phyloP scores from a whole-genome alignment of 2,888 invertebrate species.

The Ophion costatus region DNA sequence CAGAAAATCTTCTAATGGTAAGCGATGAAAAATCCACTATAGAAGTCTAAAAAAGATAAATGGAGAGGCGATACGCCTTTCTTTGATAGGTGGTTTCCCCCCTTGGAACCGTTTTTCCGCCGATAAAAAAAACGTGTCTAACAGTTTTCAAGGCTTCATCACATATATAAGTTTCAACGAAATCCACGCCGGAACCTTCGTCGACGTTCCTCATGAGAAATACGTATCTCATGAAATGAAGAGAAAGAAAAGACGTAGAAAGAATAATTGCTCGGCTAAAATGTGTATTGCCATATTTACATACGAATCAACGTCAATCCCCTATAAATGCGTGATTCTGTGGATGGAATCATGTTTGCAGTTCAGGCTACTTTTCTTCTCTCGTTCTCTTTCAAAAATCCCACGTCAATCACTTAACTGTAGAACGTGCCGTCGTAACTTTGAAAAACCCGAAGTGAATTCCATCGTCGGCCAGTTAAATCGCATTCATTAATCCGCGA shows the following conservation, averaged over 20 bases:
- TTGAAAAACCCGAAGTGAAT: constrained; percentile 19
- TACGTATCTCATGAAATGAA: background rate
- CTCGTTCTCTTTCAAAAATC: background rate
- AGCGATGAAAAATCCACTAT: no score
- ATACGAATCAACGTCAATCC: constrained; percentile 40
- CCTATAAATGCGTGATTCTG: constrained; percentile 54
- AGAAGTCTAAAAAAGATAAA: no score
- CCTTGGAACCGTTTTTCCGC: no score
- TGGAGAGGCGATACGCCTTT: no score
- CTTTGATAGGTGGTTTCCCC: no score
- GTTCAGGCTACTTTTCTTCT: constrained; percentile 4
- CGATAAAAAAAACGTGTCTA: no score
- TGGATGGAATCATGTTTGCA: constrained; percentile 62
- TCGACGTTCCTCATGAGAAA: background rate
- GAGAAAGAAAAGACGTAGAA: constrained; percentile 12
- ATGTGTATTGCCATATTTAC: constrained; percentile 59
- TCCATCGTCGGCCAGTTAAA: background rate
- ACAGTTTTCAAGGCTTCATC: no score
- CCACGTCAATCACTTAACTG: constrained; percentile 1
- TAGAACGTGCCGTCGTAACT: constrained; percentile 20
- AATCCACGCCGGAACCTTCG: no score
- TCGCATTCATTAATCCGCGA: background rate
- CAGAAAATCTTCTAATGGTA: no score
- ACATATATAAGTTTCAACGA: no score
- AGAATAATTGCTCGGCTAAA: constrained; percentile 24